Evolutionary conservation across 2,113 vertebrate species (phyloP).

Genomic region (Trematocara macrostoma): DNA sequence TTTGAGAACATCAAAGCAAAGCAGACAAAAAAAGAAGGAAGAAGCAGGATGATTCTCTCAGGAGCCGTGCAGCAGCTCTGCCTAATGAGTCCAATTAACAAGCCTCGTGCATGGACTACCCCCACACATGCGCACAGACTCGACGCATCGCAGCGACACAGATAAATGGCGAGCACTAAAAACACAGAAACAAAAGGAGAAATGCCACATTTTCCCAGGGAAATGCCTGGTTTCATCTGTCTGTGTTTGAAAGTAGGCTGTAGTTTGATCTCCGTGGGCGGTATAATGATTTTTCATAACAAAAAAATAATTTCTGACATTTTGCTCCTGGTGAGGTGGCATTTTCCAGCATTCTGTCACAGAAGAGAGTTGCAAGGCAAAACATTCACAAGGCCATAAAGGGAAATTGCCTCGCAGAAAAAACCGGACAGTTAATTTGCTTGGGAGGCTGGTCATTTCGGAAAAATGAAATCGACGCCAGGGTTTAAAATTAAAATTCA

Average conservation of each 20-base stretch:
- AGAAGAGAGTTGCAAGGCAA: conserved; percentile 28
- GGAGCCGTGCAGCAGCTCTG: conserved; percentile 49
- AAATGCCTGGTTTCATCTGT: neutral
- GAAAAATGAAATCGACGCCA: conserved; percentile 32
- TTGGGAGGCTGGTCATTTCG: conserved; percentile 6
- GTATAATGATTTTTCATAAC: conserved; percentile 37
- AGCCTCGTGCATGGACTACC: conserved; percentile 12
- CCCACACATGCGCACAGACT: neutral
- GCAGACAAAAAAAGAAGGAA: conserved; percentile 28
- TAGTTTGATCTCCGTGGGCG: conserved; percentile 48
- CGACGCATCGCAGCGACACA: neutral
- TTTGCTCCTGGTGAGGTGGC: conserved; percentile 38
- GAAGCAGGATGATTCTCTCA: conserved; percentile 43
- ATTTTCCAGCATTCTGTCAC: conserved; percentile 42
- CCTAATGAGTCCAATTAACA: conserved; percentile 70
- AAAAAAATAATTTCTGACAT: conserved; percentile 48
- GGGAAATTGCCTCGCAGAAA: conserved; percentile 43
- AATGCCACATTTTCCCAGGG: conserved; percentile 1
- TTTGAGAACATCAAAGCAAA: conserved; percentile 61
- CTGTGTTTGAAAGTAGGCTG: conserved; percentile 8
- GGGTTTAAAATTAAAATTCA: conserved; percentile 28
- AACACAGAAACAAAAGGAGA: neutral
- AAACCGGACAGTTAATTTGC: conserved; percentile 56
- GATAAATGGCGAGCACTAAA: conserved; percentile 1
- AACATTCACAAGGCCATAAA: conserved; percentile 42